Conservation (phyloP, 2,113 vertebrate genomes). For the Colossoma macropomum region DNA sequence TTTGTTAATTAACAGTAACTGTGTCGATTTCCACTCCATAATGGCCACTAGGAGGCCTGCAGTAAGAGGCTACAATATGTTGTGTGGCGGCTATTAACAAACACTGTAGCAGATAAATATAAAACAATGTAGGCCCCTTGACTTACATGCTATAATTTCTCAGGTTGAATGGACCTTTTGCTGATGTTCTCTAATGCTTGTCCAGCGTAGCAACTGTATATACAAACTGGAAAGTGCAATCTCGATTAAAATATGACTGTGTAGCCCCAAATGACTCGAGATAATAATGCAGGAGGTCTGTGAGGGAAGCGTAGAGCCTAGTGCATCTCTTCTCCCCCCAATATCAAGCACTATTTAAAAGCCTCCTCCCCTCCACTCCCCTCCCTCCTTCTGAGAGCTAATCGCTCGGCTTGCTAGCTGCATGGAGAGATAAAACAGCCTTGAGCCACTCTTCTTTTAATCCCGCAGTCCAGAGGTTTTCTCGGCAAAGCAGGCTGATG, state of each 20-base stretch:
- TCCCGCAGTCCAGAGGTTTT: conserved; percentile 18
- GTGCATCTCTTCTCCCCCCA: not conserved
- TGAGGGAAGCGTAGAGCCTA: not conserved
- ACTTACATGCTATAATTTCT: too few species aligned
- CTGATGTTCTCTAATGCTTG: too few species aligned
- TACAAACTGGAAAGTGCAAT: not conserved
- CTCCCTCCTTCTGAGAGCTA: conserved; percentile 32
- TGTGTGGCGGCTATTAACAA: too few species aligned
- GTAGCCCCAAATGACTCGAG: not conserved
- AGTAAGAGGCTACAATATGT: too few species aligned
- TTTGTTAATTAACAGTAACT: too few species aligned
- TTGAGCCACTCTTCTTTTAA: conserved; percentile 50
- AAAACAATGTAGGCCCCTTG: too few species aligned
- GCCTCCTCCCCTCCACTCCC: conserved; percentile 33
- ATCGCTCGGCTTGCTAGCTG: conserved; percentile 44
- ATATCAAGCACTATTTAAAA: conserved; percentile 36
- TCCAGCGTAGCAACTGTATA: too few species aligned
- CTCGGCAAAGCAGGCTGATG: conserved; percentile 26
- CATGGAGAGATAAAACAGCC: conserved; percentile 52
- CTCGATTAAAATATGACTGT: not conserved
- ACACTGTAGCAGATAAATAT: too few species aligned
- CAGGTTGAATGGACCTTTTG: too few species aligned
- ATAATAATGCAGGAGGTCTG: not conserved
- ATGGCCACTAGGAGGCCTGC: too few species aligned
- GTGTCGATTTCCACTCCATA: too few species aligned